These are phyloP conservation scores for Aphelinus certus DNA, from an alignment of 1,140 invertebrate species.

Conservation along the genomic window DNA sequence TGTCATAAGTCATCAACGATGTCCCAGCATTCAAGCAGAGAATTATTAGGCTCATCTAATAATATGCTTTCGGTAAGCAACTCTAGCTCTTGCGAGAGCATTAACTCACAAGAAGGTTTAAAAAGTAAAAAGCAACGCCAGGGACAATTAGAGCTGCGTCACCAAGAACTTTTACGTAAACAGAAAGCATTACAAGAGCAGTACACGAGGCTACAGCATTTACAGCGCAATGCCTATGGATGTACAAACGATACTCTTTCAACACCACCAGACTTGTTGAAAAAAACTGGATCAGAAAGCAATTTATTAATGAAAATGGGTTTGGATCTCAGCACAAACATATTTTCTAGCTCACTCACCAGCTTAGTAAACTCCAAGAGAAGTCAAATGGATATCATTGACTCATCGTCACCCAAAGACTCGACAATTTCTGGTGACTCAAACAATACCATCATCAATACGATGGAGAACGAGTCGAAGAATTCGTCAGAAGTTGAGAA, in stretches of 20 bases:
- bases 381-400: constrained; percentile 21
- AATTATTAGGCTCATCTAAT: constrained; percentile 18
- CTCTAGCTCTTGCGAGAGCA: constrained; percentile 77
- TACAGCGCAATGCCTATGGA: constrained; percentile 79
- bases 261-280: constrained; percentile 73
- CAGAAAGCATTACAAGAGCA: constrained; percentile 89
- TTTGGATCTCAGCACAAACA: constrained; percentile 70
- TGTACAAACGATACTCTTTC: constrained; percentile 67
- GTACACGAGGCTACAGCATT: constrained; percentile 84
- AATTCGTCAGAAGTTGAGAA: constrained; percentile 54
- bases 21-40: neutral
- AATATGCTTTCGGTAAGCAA: constrained; percentile 68
- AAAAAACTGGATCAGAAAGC: constrained; percentile 90
- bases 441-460: constrained; percentile 44
- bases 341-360: constrained; percentile 71
- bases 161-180: constrained; percentile 86
- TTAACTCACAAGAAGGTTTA: constrained; percentile 78
- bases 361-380: constrained; percentile 62
- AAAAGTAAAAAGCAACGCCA: constrained; percentile 72
- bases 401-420: constrained; percentile 45
- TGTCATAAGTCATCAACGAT: constrained; percentile 43
- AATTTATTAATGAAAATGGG: constrained; percentile 88
- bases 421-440: too few relatives aligned
- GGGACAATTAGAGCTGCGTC: constrained; percentile 81
- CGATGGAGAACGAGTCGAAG: constrained; percentile 57